Conservation (phyloP, 2,113 vertebrate species). For the Calyptommatus sinebrachiatus region DNA sequence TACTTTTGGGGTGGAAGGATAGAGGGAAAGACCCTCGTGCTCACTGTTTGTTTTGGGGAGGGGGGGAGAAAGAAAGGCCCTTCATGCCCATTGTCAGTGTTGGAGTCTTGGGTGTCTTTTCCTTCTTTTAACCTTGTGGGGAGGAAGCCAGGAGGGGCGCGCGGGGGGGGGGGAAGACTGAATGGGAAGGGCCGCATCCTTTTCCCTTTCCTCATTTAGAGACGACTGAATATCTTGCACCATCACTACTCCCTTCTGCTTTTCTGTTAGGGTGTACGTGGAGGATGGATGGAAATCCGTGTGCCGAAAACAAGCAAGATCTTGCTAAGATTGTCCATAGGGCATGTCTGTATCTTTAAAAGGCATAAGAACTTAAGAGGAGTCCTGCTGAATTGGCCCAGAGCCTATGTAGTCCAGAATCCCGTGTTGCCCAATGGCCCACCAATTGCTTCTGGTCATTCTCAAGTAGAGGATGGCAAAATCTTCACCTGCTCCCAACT, state of each 20-base stretch:
- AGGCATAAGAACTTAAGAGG: too few species aligned
- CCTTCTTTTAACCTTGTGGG: too few species aligned
- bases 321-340: background rate
- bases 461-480: background rate
- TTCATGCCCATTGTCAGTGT: too few species aligned
- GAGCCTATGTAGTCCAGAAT: background rate
- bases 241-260: background rate
- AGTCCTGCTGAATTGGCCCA: background rate
- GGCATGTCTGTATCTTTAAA: background rate
- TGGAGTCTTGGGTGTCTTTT: too few species aligned
- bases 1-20: too few species aligned
- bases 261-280: slow-evolving; percentile 1
- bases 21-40: too few species aligned
- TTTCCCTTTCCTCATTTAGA: background rate
- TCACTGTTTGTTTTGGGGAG: too few species aligned
- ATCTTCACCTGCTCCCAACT: too few species aligned
- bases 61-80: too few species aligned
- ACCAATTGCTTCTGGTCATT: background rate
- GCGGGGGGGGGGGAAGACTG: too few species aligned
- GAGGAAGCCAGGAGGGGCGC: too few species aligned
- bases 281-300: background rate
- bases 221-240: background rate
- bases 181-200: background rate
- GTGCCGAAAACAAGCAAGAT: background rate
- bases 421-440: background rate